phyloP scores from a whole-genome alignment of 2,113 vertebrate genomes.

The Gobiocypris rarus region DNA sequence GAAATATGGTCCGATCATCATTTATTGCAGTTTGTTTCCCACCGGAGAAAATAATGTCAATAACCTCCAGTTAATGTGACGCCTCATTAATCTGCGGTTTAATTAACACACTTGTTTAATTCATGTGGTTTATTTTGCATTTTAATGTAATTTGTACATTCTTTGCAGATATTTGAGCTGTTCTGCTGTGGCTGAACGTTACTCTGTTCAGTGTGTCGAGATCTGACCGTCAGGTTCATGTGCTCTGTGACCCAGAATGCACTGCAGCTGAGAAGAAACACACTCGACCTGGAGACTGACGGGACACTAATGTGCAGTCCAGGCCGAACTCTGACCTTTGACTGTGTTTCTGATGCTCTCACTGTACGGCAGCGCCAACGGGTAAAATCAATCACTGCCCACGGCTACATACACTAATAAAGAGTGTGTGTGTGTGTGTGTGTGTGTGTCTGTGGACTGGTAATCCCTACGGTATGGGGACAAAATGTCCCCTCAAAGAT shows the following conservation, averaged over 20 bases:
- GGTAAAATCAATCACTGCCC: slow-evolving; percentile 83
- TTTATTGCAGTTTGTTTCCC: slow-evolving; percentile 1
- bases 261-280: slow-evolving; percentile 13
- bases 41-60: slow-evolving; percentile 33
- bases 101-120: too few species aligned
- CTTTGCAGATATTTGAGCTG: background rate
- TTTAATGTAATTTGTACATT: background rate
- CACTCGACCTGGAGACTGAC: slow-evolving; percentile 52
- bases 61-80: slow-evolving; percentile 32
- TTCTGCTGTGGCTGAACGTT: background rate
- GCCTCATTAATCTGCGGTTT: slow-evolving; percentile 20
- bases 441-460: too few species aligned
- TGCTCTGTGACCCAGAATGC: slow-evolving; percentile 22
- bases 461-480: too few species aligned
- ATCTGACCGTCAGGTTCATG: background rate
- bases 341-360: slow-evolving; percentile 74
- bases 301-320: slow-evolving; percentile 76
- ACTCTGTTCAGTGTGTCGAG: background rate
- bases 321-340: slow-evolving; percentile 72
- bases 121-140: slow-evolving; percentile 24
- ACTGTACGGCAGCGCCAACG: slow-evolving; percentile 71
- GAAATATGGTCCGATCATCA: background rate
- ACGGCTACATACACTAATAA: slow-evolving; percentile 68
- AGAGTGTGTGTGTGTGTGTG: too few species aligned
- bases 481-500: too few species aligned